Conservation (phyloP, 2,113 vertebrate genomes). For the Sciurus niger region DNA sequence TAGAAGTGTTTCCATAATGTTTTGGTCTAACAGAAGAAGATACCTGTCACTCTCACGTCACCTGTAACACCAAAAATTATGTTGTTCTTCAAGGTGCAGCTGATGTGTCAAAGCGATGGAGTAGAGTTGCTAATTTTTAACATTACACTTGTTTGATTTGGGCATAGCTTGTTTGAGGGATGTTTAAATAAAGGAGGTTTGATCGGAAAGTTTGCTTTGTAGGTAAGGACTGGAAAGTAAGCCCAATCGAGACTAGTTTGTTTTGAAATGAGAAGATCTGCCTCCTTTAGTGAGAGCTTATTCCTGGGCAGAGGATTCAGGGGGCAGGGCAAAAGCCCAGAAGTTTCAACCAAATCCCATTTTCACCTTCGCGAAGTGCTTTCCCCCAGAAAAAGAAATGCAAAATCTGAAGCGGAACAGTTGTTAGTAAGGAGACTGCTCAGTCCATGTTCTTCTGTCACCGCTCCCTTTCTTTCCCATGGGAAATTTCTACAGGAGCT, state of each 20-base stretch:
- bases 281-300: slow-evolving; percentile 11
- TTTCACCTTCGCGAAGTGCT: not conserved
- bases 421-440: not conserved
- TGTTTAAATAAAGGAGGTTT: slow-evolving; percentile 71
- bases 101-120: not conserved
- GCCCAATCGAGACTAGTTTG: not conserved
- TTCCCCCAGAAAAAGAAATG: not conserved
- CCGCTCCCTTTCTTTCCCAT: not conserved
- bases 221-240: slow-evolving; percentile 72
- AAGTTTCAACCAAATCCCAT: not conserved
- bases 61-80: not conserved
- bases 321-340: not conserved
- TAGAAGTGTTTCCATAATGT: not conserved
- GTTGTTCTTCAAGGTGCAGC: slow-evolving; percentile 50
- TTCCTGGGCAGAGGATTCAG: slow-evolving; percentile 9
- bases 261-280: slow-evolving; percentile 30
- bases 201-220: slow-evolving; percentile 74
- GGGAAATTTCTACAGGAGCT: not conserved
- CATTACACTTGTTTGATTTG: slow-evolving; percentile 62
- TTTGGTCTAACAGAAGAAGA: not conserved
- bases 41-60: not conserved
- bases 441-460: not conserved
- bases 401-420: slow-evolving; percentile 46
- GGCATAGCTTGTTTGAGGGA: not conserved
- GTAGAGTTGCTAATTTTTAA: not conserved